Conservation (phyloP, 2,113 vertebrate genomes). For the Aspidoscelis tigris region DNA sequence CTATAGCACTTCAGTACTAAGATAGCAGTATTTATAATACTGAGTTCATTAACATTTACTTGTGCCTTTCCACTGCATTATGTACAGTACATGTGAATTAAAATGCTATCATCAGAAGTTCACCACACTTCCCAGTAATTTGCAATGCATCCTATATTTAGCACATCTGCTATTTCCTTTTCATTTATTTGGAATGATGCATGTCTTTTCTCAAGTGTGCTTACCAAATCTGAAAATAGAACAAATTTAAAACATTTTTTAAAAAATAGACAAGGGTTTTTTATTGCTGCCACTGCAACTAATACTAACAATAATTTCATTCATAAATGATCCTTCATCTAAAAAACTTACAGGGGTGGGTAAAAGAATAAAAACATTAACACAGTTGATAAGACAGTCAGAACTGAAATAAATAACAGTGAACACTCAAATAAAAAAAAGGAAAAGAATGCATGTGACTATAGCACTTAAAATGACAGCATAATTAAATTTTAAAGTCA, state of each 20-base stretch:
- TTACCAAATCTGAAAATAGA: not conserved
- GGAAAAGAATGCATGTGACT: conserved; percentile 51
- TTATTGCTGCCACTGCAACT: no score
- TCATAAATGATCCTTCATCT: no score
- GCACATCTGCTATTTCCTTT: not conserved
- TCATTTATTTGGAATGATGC: not conserved
- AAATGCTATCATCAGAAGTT: not conserved
- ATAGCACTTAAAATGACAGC: conserved; percentile 66
- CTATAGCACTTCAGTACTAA: conserved; percentile 8
- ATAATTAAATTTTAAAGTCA: conserved; percentile 74
- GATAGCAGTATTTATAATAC: not conserved
- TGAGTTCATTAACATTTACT: not conserved
- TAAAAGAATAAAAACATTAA: no score
- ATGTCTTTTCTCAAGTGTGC: not conserved
- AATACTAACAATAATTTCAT: no score
- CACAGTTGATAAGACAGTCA: no score
- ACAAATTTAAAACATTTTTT: not conserved
- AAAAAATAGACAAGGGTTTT: not conserved
- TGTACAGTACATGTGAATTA: not conserved
- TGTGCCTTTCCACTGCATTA: not conserved
- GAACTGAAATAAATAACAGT: no score
- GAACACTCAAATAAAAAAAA: no score
- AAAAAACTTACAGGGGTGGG: no score
- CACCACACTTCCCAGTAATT: not conserved
- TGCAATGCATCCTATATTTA: not conserved